Conservation (phyloP, 2,113 vertebrate genomes). For the Dromaius novaehollandiae region DNA sequence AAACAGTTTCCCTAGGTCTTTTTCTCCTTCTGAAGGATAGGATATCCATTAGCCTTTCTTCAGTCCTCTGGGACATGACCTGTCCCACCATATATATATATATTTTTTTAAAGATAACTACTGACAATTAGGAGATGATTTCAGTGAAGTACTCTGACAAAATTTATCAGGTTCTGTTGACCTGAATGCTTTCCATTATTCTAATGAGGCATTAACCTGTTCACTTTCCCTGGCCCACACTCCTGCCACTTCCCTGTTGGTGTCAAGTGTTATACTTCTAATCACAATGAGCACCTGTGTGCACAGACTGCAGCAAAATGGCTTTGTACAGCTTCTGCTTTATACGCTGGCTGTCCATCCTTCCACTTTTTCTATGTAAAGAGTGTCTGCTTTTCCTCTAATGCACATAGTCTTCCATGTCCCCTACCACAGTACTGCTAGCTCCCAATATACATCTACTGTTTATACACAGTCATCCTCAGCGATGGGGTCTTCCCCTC, state of each 20-base stretch:
- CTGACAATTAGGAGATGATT: neutral
- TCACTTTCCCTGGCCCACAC: neutral
- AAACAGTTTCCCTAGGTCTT: neutral
- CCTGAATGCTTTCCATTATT: neutral
- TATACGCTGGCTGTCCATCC: accelerated
- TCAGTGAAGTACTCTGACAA: neutral
- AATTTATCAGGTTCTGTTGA: neutral
- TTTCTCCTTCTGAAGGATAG: neutral
- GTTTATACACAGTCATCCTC: neutral
- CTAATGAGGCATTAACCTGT: neutral
- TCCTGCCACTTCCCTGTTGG: neutral
- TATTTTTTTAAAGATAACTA: neutral
- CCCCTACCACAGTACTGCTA: too few relatives aligned
- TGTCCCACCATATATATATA: neutral
- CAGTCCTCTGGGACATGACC: neutral
- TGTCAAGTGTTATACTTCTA: neutral
- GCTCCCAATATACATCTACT: neutral
- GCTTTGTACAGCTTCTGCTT: neutral
- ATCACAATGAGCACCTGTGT: neutral
- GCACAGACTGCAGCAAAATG: neutral
- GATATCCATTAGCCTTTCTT: neutral
- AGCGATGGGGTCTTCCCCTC: neutral
- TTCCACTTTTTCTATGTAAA: neutral
- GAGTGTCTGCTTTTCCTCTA: neutral
- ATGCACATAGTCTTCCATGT: neutral